These are phyloP conservation scores for Nysson spinosus DNA, from an alignment of 2,888 invertebrate genomes.

Conservation along the genomic window DNA sequence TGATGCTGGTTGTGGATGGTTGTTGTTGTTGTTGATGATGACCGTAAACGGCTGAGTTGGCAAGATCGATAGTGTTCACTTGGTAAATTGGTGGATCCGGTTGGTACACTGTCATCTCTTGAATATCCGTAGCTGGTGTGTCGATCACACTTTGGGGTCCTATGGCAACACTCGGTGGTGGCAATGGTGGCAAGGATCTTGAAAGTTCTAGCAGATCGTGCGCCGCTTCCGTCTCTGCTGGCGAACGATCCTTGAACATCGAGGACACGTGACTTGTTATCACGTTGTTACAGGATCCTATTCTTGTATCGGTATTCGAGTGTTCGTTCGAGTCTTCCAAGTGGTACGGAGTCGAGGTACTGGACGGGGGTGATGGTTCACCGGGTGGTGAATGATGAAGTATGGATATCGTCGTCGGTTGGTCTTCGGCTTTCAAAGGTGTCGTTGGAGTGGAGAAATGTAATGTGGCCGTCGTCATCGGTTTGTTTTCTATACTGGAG, in stretches of 20 bases:
- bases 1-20: slow-evolving; percentile 68
- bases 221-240: slow-evolving; percentile 93
- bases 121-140: slow-evolving; percentile 71
- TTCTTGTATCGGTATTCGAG: slow-evolving; percentile 15
- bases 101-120: slow-evolving; percentile 74
- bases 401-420: slow-evolving; percentile 14
- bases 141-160: slow-evolving; percentile 80
- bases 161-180: slow-evolving; percentile 84
- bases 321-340: slow-evolving; percentile 16
- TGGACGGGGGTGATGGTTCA: slow-evolving; percentile 35
- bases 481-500: slow-evolving; percentile 8
- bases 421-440: slow-evolving; percentile 16
- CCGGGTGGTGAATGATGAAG: slow-evolving; percentile 31
- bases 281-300: slow-evolving; percentile 38
- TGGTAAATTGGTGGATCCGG: slow-evolving; percentile 71
- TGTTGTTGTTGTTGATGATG: slow-evolving; percentile 54
- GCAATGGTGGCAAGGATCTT: slow-evolving; percentile 87
- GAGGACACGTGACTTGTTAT: slow-evolving; percentile 49
- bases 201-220: slow-evolving; percentile 88
- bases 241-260: slow-evolving; percentile 75
- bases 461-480: slow-evolving; percentile 18
- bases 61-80: slow-evolving; percentile 72
- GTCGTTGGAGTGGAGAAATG: slow-evolving; percentile 18
- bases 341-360: slow-evolving; percentile 35
- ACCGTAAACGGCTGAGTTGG: slow-evolving; percentile 42